Base-by-base conservation (phyloP, 1,140 invertebrate genomes). In the Temnothorax curvispinosus region DNA sequence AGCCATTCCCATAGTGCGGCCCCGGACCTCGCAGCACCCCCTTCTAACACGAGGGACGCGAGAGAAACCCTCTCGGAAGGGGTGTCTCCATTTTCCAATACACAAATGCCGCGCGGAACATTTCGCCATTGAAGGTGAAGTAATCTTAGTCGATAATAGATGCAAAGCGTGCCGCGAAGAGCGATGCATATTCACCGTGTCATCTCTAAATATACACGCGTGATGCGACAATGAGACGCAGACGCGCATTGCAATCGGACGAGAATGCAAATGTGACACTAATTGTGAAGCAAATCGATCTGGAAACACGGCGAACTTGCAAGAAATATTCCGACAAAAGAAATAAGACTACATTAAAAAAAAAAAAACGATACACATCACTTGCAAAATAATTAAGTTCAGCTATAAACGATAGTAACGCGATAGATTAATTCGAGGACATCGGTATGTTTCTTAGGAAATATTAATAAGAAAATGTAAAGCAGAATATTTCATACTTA, bases 401-500 rank as follows among this genome's bases (percentile, higher is more conserved):
- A 21, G 35, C n/a, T 18, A 41, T n/a, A 27, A 27, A 27, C 32
- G 38, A 50, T 15, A 18, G 21, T 27, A 69, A 47, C 21, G 27
- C 27, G 21, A 71, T 27, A 18, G 18, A 65, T 71, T 21, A 21
- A 38, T 4, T 60, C 0, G 9, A 72, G 35, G 18, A 50, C 9
- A 60, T 41, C n/a, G 2, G 15, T 54, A 7, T 54, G 44, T 41
- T 9, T 60, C 35, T 67, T 52, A 13, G 13, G 7, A 21, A 85
- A 65, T 38, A 69, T 56, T 56, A 35, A 44, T 41, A 50, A 18
- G 13, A 76, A 52, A 64, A 15, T 35, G 3, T 54, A 58, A 13
- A 47, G 0, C 8, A 65, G n/a, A 47, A 56, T 52, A 9, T 41
- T 54, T 58, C 15, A 11, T 94, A 98, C 98, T 98, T 21, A 21